Evolutionary conservation across 2,888 invertebrate species (phyloP), one percentile per base, ranked within the genome.

Genomic region (Fragum whitleyi): DNA sequence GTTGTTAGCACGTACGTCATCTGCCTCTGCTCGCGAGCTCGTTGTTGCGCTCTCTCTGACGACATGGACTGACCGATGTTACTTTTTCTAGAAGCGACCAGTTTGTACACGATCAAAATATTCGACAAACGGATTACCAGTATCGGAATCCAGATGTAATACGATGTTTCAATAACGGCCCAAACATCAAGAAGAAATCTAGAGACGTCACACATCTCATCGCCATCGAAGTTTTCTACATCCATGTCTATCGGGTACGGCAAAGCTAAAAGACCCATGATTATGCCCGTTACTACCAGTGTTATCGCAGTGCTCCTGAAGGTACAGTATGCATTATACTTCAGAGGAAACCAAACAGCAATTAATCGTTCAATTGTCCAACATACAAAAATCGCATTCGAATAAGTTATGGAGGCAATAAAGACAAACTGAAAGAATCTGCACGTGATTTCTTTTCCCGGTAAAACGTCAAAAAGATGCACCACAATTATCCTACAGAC

Each of bases 321-420:
- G 2, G 73, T 72, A 53, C 72, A 73, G 67, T 59, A 73, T 3
- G 29, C 21, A 3, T 23, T 32, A 7, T 73, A 61, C 36, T 69
- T 73, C 23, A 73, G 42, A 1, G 77, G 77, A 59, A 73, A 73
- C 36, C 67, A 47, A 6, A 78, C 77, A 2, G 77, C 77, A 47
- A 73, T 69, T 26, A 78, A 68, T 19, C 77, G 42, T 53, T 78
- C 77, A 1, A 73, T 23, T 26, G 77, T 73, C 77, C 77, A 78
- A 9, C 47, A 39, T 11, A 68, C 36, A 0, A 78, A n/a, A 23
- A 69, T 73, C 7, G 47, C 14, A 28, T 78, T 78, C 9, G 77
- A 78, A 51, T 59, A 73, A 14, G 23, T 62, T 32, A 62, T 19
- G 5, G 32, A 32, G 11, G 36, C 19, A 29, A 32, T 19, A 3